phyloP scores from a whole-genome alignment of 2,797 vertebrate genomes.

The Ctenopoma multispine region DNA sequence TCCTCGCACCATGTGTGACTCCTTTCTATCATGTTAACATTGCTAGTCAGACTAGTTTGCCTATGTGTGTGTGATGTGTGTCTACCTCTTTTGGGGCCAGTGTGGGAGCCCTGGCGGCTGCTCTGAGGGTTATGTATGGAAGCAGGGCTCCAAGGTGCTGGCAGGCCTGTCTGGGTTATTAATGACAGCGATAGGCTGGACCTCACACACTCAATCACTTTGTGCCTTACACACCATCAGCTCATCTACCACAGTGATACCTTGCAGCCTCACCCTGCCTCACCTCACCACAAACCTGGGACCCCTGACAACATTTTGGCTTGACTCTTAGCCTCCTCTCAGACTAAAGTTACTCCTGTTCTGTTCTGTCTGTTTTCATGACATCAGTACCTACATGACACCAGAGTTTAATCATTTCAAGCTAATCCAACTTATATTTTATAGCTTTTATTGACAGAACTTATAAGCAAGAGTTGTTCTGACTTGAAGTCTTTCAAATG shows the following conservation, averaged over 20 bases:
- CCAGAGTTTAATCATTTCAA: too few relatives aligned
- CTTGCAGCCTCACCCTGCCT: slow-evolving; percentile 54
- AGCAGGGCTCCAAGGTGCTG: slow-evolving; percentile 57
- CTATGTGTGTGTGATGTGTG: background rate
- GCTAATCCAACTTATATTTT: too few relatives aligned
- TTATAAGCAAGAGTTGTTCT: too few relatives aligned
- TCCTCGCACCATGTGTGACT: slow-evolving; percentile 29
- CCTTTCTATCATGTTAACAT: slow-evolving; percentile 55
- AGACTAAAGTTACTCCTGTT: slow-evolving; percentile 11
- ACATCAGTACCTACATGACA: background rate
- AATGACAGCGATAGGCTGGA: slow-evolving; percentile 72
- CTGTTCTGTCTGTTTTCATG: slow-evolving; percentile 22
- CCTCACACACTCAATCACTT: slow-evolving; percentile 78
- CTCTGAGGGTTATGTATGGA: slow-evolving; percentile 65
- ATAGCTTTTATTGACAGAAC: too few relatives aligned
- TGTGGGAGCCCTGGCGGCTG: slow-evolving; percentile 40
- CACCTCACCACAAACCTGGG: slow-evolving; percentile 30
- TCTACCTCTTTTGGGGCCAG: slow-evolving; percentile 33
- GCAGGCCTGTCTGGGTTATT: slow-evolving; percentile 77
- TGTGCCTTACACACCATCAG: slow-evolving; percentile 54
- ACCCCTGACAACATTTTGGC: slow-evolving; percentile 16
- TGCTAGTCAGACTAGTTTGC: slow-evolving; percentile 38
- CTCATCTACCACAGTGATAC: slow-evolving; percentile 76
- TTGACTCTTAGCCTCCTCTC: slow-evolving; percentile 26
- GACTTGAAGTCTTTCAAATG: too few relatives aligned